These are phyloP conservation scores for Urocolius indicus DNA, from an alignment of 2,113 vertebrate genomes.

Conservation along the genomic window DNA sequence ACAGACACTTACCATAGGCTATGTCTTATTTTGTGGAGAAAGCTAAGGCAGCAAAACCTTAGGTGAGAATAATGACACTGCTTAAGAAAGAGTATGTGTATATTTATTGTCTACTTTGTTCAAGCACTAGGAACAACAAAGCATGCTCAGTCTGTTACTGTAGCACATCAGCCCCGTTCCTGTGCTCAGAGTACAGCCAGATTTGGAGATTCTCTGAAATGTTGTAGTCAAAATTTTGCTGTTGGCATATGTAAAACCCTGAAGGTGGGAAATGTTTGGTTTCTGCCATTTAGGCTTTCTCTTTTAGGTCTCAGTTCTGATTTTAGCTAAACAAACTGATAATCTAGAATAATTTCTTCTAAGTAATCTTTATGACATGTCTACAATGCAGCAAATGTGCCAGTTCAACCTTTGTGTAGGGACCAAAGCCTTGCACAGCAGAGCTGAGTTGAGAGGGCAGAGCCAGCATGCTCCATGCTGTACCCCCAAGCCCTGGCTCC, in stretches of 20 bases:
- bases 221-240: not conserved
- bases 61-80: not conserved
- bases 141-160: fast-evolving
- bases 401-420: not conserved
- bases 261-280: not conserved
- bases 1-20: not conserved
- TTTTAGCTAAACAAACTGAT: not conserved
- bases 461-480: fast-evolving
- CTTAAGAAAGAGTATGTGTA: not conserved
- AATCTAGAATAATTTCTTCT: not conserved
- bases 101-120: not conserved
- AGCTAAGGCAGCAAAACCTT: not conserved
- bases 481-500: not conserved
- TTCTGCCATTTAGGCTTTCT: not conserved
- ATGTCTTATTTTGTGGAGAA: not conserved
- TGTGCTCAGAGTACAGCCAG: not conserved
- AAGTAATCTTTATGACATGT: not conserved
- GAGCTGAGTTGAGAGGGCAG: not conserved
- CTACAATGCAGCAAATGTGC: not conserved
- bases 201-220: not conserved
- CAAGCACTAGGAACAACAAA: not conserved
- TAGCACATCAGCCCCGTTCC: not conserved
- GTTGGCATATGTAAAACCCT: not conserved
- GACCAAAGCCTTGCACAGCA: not conserved
- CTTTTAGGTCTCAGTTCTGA: not conserved